Evolutionary conservation across 2,797 vertebrate genomes (phyloP), one percentile per base, ranked within the genome.

Genomic region (Acanthurus tractus): DNA sequence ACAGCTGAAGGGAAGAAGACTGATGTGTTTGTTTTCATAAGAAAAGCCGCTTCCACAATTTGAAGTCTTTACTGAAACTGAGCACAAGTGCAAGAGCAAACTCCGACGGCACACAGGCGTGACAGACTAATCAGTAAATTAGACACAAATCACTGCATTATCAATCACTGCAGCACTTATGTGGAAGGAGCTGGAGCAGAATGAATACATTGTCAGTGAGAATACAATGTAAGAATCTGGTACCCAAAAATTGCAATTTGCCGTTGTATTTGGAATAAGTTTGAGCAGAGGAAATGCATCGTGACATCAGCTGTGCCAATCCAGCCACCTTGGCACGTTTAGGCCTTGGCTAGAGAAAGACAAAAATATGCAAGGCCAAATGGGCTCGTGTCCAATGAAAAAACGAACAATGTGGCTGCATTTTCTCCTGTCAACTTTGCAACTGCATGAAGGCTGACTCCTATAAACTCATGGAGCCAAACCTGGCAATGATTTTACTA

Each of bases 341-440:
- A 34, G 7, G 29, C 29, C 29, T 34, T 34, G 29, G 29, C 29
- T 34, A 34, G 6, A 34, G 29, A 34, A 34, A 34, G 29, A 34
- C 29, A 34, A 34, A 34, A 34, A 34, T 34, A 34, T 34, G 29
- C 29, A 7, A 34, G 29, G 29, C 29, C 29, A 34, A 34, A 34
- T 6, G 29, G 40, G 48, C 42, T 58, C 58, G 29, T 67, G 49
- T 42, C 53, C 38, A 55, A 22, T 67, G 38, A 75, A 71, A 78
- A 78, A 68, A 82, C 59, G 18, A 55, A 70, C 46, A 74, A 57
- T 25, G 57, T 46, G 54, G 54, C 55, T n/a, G 17, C 2, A 22
- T 65, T 76, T 76, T 49, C 11, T 68, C 56, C 38, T 42, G 62
- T 48, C 55, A 77, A 22, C 44, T 64, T 73, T 76, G 54, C 49